Evolutionary conservation across 2,888 invertebrate genomes (phyloP), one percentile per base, ranked within the genome.

Genomic region (Hemistola chrysoprasaria): DNA sequence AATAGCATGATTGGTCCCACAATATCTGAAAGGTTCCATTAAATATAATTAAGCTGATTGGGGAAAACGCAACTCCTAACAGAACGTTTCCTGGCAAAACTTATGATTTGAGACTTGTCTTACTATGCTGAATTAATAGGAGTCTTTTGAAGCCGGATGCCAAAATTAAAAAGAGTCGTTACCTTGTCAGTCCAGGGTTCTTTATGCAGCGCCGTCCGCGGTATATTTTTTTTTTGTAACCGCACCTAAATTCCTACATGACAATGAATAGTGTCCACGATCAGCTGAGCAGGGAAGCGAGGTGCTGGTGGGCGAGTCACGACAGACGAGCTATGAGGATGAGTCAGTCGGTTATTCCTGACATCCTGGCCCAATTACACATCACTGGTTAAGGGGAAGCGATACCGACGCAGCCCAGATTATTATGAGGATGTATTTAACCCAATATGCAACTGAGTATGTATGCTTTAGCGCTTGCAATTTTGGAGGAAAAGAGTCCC

Each of bases 301-400:
- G 59, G 52, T 44, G 34, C 45, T 46, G 20, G 70, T 69, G 62
- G 61, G 67, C 63, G 66, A 60, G 63, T 61, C 71, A 68, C 71
- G 66, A 62, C 67, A 65, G 49, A 31, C 35, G 60, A 29, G 37
- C 16, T 33, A 35, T 32, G n/a, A 3, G 20, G 6, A 29, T 83
- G 82, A 84, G 56, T 84, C 82, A 82, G 64, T 51, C 74, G 75
- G 79, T 78, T 82, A 84, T 84, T 81, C 81, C 78, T 73, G 78
- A 79, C 82, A 74, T 81, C 78, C 78, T 79, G 81, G 65, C 78
- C 71, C 76, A 76, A 78, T 79, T 82, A 73, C 71, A 62, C 54
- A 47, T 57, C 57, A 55, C 62, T 59, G 47, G 65, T 76, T 80
- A 82, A 78, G 76, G 79, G 56, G 67, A 59, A 52, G 70, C 53